Evolutionary conservation across 2,797 vertebrate genomes (phyloP).

Genomic region (Scolopax rusticola): DNA sequence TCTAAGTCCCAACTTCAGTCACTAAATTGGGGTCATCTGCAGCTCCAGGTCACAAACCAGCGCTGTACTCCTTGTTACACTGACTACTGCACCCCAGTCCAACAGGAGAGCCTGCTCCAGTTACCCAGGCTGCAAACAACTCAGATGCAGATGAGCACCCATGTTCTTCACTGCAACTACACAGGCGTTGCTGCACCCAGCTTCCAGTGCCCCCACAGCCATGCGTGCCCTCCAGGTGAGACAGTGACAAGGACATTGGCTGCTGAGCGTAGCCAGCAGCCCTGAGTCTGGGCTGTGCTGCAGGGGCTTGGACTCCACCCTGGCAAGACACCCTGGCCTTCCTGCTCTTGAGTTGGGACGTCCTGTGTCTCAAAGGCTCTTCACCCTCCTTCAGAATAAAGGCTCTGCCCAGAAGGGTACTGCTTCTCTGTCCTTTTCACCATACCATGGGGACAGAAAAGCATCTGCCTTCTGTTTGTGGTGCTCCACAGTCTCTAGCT

Average conservation of each 20-base stretch:
- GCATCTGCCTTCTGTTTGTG: background rate
- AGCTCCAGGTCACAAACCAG: background rate
- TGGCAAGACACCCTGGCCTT: background rate
- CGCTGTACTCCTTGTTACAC: background rate
- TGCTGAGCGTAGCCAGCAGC: background rate
- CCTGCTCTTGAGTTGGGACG: background rate
- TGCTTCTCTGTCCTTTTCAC: rapidly evolving
- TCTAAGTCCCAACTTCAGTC: background rate
- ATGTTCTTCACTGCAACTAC: background rate
- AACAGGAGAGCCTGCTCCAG: background rate
- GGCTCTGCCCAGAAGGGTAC: background rate
- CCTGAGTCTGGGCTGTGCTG: background rate
- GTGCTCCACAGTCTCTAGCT: background rate
- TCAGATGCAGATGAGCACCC: rapidly evolving
- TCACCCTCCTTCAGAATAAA: background rate
- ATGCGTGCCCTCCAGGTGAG: rapidly evolving
- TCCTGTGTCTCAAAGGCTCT: background rate
- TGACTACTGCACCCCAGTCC: background rate
- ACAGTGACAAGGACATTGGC: background rate
- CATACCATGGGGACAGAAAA: background rate
- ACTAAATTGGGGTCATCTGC: background rate
- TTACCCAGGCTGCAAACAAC: background rate
- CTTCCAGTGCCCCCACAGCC: background rate
- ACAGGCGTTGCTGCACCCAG: too few species aligned
- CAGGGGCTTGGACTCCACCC: background rate